phyloP scores from a whole-genome alignment of 2,888 invertebrate genomes.

The Galeopsomyia nigrocyanea region DNA sequence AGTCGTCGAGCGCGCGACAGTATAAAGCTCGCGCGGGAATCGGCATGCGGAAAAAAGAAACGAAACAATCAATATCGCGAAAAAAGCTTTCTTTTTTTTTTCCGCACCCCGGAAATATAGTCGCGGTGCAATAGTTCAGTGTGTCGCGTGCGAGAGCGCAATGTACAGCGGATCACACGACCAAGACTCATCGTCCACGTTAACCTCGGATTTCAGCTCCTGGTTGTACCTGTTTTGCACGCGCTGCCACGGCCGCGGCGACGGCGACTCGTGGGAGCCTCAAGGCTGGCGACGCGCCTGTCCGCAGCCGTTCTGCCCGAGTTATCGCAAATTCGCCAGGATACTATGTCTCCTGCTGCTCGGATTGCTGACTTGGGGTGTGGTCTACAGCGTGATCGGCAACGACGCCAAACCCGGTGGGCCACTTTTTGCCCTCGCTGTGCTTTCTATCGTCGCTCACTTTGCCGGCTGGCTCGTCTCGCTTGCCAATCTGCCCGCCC shows the following conservation, averaged over 20 bases:
- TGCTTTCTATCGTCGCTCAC: constrained; percentile 82
- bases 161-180: too few relatives aligned
- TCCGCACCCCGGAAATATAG: not conserved
- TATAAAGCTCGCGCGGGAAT: too few relatives aligned
- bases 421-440: constrained; percentile 82
- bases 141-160: not conserved
- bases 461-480: constrained; percentile 87
- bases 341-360: constrained; percentile 80
- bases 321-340: constrained; percentile 86
- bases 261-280: constrained; percentile 85
- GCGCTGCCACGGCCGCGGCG: constrained; percentile 81
- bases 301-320: constrained; percentile 88
- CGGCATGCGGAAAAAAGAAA: too few relatives aligned
- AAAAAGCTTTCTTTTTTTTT: too few relatives aligned
- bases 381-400: constrained; percentile 82
- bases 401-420: constrained; percentile 87
- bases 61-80: too few relatives aligned
- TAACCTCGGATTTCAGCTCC: constrained; percentile 72
- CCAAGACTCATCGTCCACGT: too few relatives aligned
- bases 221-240: constrained; percentile 88
- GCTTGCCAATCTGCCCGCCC: constrained; percentile 83
- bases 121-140: not conserved
- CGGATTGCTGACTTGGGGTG: constrained; percentile 82
- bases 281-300: constrained; percentile 84
- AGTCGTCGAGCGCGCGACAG: too few relatives aligned